phyloP scores from a whole-genome alignment of 2,888 invertebrate species.

The Druceiella hillmani region DNA sequence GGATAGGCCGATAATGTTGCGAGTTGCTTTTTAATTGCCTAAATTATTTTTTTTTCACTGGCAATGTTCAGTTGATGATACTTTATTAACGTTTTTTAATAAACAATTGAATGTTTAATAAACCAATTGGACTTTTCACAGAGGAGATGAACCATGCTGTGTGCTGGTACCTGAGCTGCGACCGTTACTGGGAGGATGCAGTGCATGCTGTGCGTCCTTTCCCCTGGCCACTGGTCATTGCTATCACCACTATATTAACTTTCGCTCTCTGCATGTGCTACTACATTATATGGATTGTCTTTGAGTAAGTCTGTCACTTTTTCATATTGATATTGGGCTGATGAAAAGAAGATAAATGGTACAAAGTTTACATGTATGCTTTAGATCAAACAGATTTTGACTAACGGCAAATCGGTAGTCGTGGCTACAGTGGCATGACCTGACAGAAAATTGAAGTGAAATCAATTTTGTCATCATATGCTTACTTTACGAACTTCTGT shows the following conservation, averaged over 20 bases:
- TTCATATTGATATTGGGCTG: conserved; percentile 7
- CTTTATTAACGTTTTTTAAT: too few relatives aligned
- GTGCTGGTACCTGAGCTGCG: conserved; percentile 90
- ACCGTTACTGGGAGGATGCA: conserved; percentile 86
- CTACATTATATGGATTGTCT: conserved; percentile 88
- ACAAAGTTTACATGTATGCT: too few relatives aligned
- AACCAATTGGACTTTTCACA: conserved; percentile 32
- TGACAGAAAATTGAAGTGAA: too few relatives aligned
- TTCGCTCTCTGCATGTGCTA: conserved; percentile 85
- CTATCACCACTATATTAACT: conserved; percentile 74
- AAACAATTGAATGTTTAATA: too few relatives aligned
- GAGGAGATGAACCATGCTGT: conserved; percentile 85
- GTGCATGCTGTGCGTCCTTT: conserved; percentile 69
- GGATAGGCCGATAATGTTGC: too few relatives aligned
- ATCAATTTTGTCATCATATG: too few relatives aligned
- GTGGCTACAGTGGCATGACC: too few relatives aligned
- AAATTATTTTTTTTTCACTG: conserved; percentile 1
- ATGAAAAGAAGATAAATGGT: background rate
- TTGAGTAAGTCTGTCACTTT: conserved; percentile 82
- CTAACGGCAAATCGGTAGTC: too few relatives aligned
- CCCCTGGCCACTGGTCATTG: conserved; percentile 73
- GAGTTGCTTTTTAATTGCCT: background rate
- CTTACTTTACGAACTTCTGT: too few relatives aligned
- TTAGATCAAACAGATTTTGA: too few relatives aligned
- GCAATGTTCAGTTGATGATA: too few relatives aligned